phyloP scores from a whole-genome alignment of 2,888 invertebrate species.

The Melipona bicolor region DNA sequence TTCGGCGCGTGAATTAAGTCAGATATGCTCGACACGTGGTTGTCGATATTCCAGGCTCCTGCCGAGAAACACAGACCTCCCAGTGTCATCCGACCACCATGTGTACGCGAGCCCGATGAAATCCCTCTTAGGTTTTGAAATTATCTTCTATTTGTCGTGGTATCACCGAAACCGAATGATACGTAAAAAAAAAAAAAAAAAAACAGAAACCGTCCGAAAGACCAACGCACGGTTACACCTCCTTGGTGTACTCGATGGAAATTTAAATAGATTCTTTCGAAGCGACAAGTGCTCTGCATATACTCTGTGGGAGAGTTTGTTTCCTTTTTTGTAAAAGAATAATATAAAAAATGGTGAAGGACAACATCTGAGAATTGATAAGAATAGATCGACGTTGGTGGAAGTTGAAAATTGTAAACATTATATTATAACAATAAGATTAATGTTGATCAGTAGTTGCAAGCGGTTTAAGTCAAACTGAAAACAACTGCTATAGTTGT shows the following conservation, averaged over 20 bases:
- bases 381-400: not conserved
- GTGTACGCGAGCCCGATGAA: constrained; percentile 57
- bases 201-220: constrained; percentile 42
- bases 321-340: not conserved
- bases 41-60: constrained; percentile 70
- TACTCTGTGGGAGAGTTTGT: constrained; percentile 68
- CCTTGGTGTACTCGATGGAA: constrained; percentile 60
- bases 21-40: constrained; percentile 69
- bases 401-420: not conserved
- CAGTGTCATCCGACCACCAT: constrained; percentile 69
- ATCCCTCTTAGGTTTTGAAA: constrained; percentile 60
- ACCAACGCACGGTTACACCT: constrained; percentile 76
- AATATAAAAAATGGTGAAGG: not conserved
- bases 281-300: constrained; percentile 32
- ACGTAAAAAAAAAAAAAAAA: constrained; percentile 23
- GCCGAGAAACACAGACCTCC: constrained; percentile 74
- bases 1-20: constrained; percentile 18
- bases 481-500: constrained; percentile 30
- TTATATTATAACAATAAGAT: not conserved
- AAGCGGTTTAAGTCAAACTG: constrained; percentile 30
- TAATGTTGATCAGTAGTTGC: not conserved
- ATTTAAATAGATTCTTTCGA: constrained; percentile 70
- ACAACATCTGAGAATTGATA: not conserved
- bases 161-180: constrained; percentile 57
- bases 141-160: constrained; percentile 52